phyloP scores from a whole-genome alignment of 1,140 invertebrate species.

The Venustaconcha ellipsiformis region DNA sequence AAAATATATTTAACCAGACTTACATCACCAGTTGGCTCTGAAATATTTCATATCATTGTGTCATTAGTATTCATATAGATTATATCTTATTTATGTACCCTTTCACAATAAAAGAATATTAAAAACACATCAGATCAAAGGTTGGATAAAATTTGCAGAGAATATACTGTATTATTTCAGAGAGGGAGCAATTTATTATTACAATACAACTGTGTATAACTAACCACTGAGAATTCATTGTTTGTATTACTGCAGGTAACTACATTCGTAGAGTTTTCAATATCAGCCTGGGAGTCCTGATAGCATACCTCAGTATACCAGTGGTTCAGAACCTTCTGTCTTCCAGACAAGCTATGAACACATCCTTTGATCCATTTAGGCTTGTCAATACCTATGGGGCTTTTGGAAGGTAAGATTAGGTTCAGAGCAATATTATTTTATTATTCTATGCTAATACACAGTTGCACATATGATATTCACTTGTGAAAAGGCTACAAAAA shows the following conservation, averaged over 20 bases:
- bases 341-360: slow-evolving; percentile 69
- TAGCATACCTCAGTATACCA: slow-evolving; percentile 69
- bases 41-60: too few relatives aligned
- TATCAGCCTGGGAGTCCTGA: slow-evolving; percentile 54
- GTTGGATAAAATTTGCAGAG: not conserved
- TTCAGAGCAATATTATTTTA: too few relatives aligned
- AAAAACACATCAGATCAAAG: not conserved
- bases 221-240: not conserved
- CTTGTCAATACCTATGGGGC: slow-evolving; percentile 72
- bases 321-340: slow-evolving; percentile 70
- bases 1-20: too few relatives aligned
- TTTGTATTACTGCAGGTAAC: slow-evolving; percentile 39
- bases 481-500: not conserved
- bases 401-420: slow-evolving; percentile 67
- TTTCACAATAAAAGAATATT: not conserved
- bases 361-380: slow-evolving; percentile 70
- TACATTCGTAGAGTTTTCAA: slow-evolving; percentile 60
- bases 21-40: too few relatives aligned
- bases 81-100: not conserved
- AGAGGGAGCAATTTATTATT: too few relatives aligned
- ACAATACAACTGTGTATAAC: too few relatives aligned
- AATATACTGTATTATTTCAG: not conserved
- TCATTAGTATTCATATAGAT: not conserved
- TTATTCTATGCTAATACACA: not conserved
- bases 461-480: not conserved